A percentile compares a stretch with the other conserved stretches of the same genome.
Conservation (phyloP, 2,113 vertebrate genomes). For the Nanorana parkeri region DNA sequence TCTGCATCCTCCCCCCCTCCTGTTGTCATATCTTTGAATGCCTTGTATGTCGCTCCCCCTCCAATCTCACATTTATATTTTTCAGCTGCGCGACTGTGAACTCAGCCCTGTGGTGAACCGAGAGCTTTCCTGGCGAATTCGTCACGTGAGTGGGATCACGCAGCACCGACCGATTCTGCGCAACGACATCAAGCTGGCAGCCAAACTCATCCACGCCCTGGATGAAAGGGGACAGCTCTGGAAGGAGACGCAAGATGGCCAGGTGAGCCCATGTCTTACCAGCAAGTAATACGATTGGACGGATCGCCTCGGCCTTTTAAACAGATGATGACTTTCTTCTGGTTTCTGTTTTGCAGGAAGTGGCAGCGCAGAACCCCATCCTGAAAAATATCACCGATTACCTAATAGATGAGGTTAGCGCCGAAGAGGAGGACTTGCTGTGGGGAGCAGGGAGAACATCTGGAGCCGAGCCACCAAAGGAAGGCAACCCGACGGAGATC, state of each 20-base stretch:
- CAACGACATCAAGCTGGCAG: conserved; percentile 90
- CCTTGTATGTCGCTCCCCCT: neutral
- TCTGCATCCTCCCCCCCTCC: no score
- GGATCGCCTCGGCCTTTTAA: no score
- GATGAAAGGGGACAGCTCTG: conserved; percentile 87
- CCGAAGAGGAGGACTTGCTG: conserved; percentile 90
- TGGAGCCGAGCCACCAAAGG: conserved; percentile 80
- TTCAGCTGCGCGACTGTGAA: conserved; percentile 87
- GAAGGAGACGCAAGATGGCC: conserved; percentile 69
- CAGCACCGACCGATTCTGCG: conserved; percentile 90
- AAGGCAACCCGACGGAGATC: conserved; percentile 85
- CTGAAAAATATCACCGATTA: conserved; percentile 93
- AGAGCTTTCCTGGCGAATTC: conserved; percentile 84
- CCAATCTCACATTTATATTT: no score
- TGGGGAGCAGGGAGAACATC: conserved; percentile 79
- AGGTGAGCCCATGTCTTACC: conserved; percentile 61
- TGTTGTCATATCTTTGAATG: neutral
- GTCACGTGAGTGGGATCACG: conserved; percentile 88
- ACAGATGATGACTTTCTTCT: no score
- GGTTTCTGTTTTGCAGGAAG: conserved; percentile 61
- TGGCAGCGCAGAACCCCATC: conserved; percentile 88
- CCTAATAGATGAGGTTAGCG: conserved; percentile 92
- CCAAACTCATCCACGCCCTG: conserved; percentile 87
- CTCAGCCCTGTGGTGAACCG: conserved; percentile 89
- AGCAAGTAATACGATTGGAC: conserved; percentile 57